phyloP scores from a whole-genome alignment of 2,888 invertebrate genomes.

The Flexamia atlantica region DNA sequence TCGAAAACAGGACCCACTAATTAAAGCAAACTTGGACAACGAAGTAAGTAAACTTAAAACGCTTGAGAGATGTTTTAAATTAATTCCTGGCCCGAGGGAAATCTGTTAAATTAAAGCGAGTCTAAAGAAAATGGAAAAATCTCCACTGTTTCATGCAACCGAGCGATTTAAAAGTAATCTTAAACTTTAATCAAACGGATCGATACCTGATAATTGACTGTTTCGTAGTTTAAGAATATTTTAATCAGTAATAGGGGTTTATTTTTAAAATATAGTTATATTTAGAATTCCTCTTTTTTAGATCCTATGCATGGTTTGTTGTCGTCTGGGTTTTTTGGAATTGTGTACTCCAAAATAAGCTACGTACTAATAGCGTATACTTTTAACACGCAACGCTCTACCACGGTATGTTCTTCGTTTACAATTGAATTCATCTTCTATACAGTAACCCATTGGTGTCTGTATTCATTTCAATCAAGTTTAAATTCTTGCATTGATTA shows the following conservation, averaged over 20 bases:
- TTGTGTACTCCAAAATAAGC: too few relatives aligned
- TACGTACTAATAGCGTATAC: too few relatives aligned
- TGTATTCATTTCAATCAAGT: too few relatives aligned
- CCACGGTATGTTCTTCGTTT: too few relatives aligned
- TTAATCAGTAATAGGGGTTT: too few relatives aligned
- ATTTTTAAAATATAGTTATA: not conserved
- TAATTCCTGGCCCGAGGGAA: not conserved
- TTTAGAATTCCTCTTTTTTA: not conserved
- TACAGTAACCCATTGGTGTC: too few relatives aligned
- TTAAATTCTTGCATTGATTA: too few relatives aligned
- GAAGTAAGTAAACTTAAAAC: constrained; percentile 23
- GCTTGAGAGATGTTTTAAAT: constrained; percentile 32
- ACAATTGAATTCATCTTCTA: too few relatives aligned
- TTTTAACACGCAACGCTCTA: too few relatives aligned
- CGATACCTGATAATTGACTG: not conserved
- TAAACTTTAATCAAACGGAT: not conserved
- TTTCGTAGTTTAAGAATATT: not conserved
- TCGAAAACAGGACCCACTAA: not conserved
- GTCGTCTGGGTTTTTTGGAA: too few relatives aligned
- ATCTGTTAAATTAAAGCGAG: not conserved
- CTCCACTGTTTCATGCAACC: constrained; percentile 20
- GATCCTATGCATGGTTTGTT: too few relatives aligned
- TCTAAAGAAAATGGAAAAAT: constrained; percentile 37
- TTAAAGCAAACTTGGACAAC: not conserved
- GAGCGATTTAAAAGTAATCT: constrained; percentile 20